These are phyloP conservation scores for Trachurus trachurus DNA, from an alignment of 2,797 vertebrate genomes.

Conservation along the genomic window DNA sequence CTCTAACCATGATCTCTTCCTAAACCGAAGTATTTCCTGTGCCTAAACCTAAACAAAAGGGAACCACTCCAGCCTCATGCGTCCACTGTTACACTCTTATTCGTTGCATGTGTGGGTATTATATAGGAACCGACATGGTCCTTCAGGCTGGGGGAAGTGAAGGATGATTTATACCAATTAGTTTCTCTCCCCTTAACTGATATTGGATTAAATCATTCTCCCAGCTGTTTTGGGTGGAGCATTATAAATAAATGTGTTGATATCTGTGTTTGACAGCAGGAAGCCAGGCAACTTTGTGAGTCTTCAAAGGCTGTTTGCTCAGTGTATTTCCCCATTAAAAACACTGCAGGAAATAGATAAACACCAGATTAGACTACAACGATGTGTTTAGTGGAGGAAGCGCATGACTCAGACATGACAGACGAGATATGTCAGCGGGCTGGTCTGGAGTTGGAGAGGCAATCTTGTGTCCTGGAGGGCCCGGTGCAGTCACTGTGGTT, in stretches of 20 bases:
- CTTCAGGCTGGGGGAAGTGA: not conserved
- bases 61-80: no score
- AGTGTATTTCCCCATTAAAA: constrained; percentile 43
- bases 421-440: constrained; percentile 7
- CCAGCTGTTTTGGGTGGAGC: not conserved
- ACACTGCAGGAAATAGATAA: constrained; percentile 45
- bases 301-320: constrained; percentile 40
- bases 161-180: not conserved
- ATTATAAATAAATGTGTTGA: constrained; percentile 21
- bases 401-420: constrained; percentile 27
- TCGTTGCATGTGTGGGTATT: no score
- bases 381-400: constrained; percentile 19
- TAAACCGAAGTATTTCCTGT: not conserved
- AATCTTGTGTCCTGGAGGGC: constrained; percentile 6
- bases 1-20: no score
- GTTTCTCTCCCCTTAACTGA: not conserved
- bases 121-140: not conserved
- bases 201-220: not conserved
- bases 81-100: no score
- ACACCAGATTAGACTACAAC: constrained; percentile 47
- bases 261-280: constrained; percentile 31
- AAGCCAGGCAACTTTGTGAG: constrained; percentile 29
- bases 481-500: not conserved
- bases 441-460: not conserved
- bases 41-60: not conserved